Evolutionary conservation across 2,888 invertebrate species (phyloP), one percentile per base, ranked within the genome.

Genomic region (Drosophila birchii): DNA sequence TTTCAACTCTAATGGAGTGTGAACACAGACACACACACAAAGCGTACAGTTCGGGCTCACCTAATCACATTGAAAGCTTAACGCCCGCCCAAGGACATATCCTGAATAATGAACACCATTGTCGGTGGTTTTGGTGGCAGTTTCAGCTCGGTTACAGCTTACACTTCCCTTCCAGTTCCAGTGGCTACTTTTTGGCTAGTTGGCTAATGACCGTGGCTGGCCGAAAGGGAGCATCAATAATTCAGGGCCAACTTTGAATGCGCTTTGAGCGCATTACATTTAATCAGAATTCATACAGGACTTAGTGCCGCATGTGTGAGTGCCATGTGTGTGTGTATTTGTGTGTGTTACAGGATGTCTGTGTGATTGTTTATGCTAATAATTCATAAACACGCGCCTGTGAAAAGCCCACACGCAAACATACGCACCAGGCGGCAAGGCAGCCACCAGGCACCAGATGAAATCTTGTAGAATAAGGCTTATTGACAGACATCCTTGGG

Each of bases 311-410:
- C 26, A 12, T 18, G 29, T 29, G 58, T 34, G 14, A 23, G 14
- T 11, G 32, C n/a, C n/a, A n/a, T 5, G 49, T 49, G 18, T 34
- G 47, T 36, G 41, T 49, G 32, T 43, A n/a, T n/a, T n/a, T n/a
- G 51, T 44, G 36, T 53, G 49, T 51, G 20, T 16, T 16, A n/a
- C 38, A 36, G 36, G 18, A 23, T 20, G 49, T 43, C 57, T 39
- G 49, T 56, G 73, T 57, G 67, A 68, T 68, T 68, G 66, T 60
- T 67, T 73, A 45, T 67, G 59, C 67, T 71, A 74, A 67, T 74
- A 74, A 74, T 74, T 67, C 58, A 73, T 74, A 70, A 71, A 61
- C 70, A 71, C 61, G 71, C 70, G 70, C 70, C 71, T 70, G 61
- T 43, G 54, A 71, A 62, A 71, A 63, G 45, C 71, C 51, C 58